Conservation (phyloP, 1,140 invertebrate species). For the Acyrthosiphon pisum region DNA sequence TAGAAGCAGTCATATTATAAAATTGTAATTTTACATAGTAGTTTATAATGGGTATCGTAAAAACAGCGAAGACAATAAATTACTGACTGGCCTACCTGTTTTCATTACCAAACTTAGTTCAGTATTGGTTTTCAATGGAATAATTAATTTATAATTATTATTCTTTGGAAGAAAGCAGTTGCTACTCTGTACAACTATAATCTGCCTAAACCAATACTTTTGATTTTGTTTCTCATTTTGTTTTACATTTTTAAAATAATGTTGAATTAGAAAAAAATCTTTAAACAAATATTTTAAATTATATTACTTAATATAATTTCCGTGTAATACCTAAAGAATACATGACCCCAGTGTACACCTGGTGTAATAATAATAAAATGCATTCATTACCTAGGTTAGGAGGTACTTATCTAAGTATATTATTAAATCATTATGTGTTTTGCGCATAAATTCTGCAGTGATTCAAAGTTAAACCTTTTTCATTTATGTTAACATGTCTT, state of each 20-base stretch:
- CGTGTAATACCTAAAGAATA: neutral
- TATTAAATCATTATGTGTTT: neutral
- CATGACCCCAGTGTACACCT: neutral
- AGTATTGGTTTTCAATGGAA: neutral
- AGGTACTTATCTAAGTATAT: neutral
- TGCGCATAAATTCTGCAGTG: neutral
- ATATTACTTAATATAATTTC: neutral
- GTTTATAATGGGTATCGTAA: no score
- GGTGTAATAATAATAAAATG: neutral
- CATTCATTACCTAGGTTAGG: no score
- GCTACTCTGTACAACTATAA: neutral
- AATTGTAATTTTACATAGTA: no score
- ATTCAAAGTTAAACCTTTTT: neutral
- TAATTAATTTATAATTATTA: neutral
- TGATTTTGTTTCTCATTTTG: neutral
- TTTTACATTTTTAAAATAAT: neutral
- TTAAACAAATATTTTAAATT: neutral
- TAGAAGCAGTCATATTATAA: no score
- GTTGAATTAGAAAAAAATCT: neutral
- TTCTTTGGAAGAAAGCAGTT: neutral
- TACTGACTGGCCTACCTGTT: no score
- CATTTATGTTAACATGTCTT: slow-evolving; percentile 18
- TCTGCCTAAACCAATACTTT: neutral
- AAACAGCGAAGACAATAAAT: no score
- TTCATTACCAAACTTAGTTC: no score